Conservation (phyloP, 1,140 invertebrate species). For the Ctenoplectra terminalis region DNA sequence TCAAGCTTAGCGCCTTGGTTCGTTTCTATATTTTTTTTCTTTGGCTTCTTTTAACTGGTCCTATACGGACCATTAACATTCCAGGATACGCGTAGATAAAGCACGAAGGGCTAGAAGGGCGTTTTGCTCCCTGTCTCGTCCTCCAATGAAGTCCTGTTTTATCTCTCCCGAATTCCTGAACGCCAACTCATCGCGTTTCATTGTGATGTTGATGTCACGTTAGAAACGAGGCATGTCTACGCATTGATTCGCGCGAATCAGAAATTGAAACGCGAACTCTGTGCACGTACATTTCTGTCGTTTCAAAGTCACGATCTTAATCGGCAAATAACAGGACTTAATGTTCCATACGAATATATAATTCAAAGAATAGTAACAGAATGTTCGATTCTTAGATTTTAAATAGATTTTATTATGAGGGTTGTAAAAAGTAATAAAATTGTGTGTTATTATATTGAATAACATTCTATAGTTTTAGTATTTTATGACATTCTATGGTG, state of each 20-base stretch:
- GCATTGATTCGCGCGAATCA: constrained; percentile 42
- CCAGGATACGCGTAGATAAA: constrained; percentile 28
- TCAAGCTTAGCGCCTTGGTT: background rate
- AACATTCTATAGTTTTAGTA: no score
- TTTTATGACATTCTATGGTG: no score
- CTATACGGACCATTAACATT: constrained; percentile 1
- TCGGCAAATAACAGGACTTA: background rate
- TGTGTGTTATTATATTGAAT: no score
- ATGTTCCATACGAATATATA: no score
- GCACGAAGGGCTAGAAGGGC: constrained; percentile 29
- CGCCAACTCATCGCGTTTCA: constrained; percentile 52
- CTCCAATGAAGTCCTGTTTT: constrained; percentile 26
- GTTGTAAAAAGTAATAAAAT: no score
- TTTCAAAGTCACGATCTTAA: background rate
- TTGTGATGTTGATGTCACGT: constrained; percentile 58
- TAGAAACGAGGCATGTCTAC: constrained; percentile 4
- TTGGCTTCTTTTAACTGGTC: background rate
- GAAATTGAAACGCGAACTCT: background rate
- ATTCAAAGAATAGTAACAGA: background rate
- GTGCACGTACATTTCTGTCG: background rate
- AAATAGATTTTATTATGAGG: no score
- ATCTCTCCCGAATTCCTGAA: constrained; percentile 59
- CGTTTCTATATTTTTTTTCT: background rate
- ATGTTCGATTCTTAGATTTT: no score
- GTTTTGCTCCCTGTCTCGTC: background rate